phyloP scores from a whole-genome alignment of 2,113 vertebrate genomes.

The Zosterops hypoxanthus region DNA sequence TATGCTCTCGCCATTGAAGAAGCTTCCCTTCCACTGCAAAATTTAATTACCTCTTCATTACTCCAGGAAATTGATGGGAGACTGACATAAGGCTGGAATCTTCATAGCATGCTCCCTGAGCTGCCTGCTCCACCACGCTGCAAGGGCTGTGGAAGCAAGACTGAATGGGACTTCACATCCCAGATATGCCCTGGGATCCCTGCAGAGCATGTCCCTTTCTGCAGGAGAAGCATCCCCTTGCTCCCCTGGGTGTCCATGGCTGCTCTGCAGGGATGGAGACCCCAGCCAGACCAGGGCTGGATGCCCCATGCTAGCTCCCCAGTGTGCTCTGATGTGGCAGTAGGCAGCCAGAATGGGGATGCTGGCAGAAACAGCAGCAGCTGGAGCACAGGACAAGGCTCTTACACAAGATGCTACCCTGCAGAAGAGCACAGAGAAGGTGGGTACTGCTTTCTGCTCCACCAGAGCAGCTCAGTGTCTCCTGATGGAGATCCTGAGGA shows the following conservation, averaged over 20 bases:
- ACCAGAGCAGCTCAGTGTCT: background rate
- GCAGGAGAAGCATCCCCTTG: fast-evolving
- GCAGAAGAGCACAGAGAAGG: background rate
- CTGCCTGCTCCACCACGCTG: background rate
- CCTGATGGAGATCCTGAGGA: background rate
- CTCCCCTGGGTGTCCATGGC: fast-evolving
- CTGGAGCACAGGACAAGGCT: background rate
- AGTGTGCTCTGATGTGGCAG: background rate
- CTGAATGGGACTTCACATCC: background rate
- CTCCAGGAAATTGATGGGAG: constrained; percentile 24
- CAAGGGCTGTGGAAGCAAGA: background rate
- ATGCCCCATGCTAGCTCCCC: fast-evolving
- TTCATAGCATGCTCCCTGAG: background rate
- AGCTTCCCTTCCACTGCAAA: constrained; percentile 19
- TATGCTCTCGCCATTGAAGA: background rate
- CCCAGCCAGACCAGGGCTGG: fast-evolving
- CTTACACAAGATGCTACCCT: background rate
- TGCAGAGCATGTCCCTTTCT: fast-evolving
- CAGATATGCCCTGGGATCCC: background rate
- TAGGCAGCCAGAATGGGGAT: fast-evolving
- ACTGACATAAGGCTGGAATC: background rate
- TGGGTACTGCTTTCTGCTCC: background rate
- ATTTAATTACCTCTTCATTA: constrained; percentile 61
- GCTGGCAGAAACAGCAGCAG: background rate
- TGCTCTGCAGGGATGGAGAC: background rate